Percentiles rank a stretch among this genome's conserved stretches.
phyloP scores from a whole-genome alignment of 2,888 invertebrate genomes.

The Macrostomum cliftonense region DNA sequence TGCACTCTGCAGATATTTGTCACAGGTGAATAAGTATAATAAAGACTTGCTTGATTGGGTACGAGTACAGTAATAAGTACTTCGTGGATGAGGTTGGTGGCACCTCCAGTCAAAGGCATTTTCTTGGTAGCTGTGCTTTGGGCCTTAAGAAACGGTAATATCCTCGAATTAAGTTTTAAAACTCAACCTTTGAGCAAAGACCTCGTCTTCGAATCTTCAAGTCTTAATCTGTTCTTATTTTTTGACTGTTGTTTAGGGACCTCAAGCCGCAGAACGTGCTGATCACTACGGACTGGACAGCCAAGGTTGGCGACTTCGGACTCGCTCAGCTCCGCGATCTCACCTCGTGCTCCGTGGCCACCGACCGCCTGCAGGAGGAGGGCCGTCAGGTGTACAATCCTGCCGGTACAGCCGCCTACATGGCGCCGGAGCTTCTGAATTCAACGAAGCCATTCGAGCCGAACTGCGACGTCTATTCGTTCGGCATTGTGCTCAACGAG shows the following conservation, averaged over 20 bases:
- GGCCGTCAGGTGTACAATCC: not conserved
- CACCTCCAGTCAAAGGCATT: no score
- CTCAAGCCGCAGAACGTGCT: constrained; percentile 8
- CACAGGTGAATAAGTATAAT: not conserved
- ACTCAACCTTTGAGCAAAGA: no score
- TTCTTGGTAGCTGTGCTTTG: no score
- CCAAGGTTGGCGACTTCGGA: constrained; percentile 8
- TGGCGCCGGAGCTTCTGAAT: constrained; percentile 6
- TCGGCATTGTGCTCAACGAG: constrained; percentile 7
- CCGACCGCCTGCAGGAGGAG: not conserved
- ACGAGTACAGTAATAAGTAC: no score
- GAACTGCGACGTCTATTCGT: constrained; percentile 5
- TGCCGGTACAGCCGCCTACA: constrained; percentile 6
- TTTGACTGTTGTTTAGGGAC: no score
- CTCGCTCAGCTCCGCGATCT: constrained; percentile 2
- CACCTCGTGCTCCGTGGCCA: constrained; percentile 1
- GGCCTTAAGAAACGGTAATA: no score
- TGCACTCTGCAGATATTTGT: not conserved
- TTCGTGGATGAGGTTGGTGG: no score
- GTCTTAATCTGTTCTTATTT: no score
- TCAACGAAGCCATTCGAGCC: not conserved
- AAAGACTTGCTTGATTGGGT: no score
- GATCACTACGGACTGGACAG: constrained; percentile 2
- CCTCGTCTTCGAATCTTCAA: no score
- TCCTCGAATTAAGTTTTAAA: no score